Conservation (phyloP, 2,888 invertebrate species). For the Patella pellucida region DNA sequence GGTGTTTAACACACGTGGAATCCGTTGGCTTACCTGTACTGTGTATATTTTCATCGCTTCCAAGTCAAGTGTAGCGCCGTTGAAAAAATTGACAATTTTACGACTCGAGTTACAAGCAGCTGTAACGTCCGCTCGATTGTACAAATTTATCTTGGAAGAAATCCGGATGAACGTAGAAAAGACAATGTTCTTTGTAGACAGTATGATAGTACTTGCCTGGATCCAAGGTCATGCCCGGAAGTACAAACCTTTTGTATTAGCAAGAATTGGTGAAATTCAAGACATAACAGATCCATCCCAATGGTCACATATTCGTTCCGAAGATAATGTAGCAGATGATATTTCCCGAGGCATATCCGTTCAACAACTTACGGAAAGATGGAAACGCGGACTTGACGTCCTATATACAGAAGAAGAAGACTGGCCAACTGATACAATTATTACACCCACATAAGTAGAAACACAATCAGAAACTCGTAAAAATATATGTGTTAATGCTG, state of each 20-base stretch:
- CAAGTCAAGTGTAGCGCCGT: neutral
- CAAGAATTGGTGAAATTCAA: constrained; percentile 4
- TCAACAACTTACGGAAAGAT: neutral
- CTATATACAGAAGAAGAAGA: neutral
- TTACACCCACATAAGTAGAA: neutral
- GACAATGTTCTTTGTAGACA: neutral
- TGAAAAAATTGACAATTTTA: neutral
- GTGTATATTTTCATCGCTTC: constrained; percentile 1
- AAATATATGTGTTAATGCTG: neutral
- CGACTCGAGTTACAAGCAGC: neutral
- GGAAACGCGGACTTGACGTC: neutral
- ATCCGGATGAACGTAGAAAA: neutral
- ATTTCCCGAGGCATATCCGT: neutral
- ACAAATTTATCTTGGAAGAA: neutral
- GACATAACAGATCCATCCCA: neutral
- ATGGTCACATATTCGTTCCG: neutral
- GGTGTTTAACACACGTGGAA: neutral
- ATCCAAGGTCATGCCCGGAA: constrained; percentile 1
- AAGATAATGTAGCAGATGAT: constrained; percentile 4
- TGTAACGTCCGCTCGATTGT: neutral
- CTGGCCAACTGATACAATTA: neutral
- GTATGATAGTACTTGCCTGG: constrained; percentile 10
- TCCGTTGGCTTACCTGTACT: constrained; percentile 3
- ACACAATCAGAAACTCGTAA: neutral
- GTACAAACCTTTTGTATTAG: neutral